Evolutionary conservation across 2,113 vertebrate genomes (phyloP).

Genomic region (Cyphomyrus discorhynchus): DNA sequence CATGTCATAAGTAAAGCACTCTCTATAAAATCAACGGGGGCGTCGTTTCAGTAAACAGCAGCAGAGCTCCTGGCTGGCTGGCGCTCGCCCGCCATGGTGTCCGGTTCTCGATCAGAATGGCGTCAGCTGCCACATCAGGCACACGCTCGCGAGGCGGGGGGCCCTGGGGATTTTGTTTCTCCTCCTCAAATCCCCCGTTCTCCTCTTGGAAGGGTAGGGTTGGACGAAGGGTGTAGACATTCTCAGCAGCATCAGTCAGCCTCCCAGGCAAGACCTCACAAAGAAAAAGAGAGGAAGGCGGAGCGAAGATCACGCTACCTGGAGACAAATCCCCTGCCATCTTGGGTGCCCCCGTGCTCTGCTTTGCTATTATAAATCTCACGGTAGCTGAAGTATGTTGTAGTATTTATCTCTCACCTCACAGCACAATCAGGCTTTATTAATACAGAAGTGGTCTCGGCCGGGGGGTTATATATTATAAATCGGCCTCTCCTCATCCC

Average conservation of each 20-base stretch:
- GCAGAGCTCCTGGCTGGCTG: neutral
- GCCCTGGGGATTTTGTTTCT: neutral
- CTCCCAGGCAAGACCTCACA: neutral
- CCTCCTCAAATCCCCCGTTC: neutral
- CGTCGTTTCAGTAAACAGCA: neutral
- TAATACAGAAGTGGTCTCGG: constrained; percentile 10
- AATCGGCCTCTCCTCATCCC: neutral
- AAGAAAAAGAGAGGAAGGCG: neutral
- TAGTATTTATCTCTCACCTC: constrained; percentile 16
- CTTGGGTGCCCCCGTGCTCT: neutral
- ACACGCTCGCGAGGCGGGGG: neutral
- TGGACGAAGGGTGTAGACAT: neutral
- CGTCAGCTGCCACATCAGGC: neutral
- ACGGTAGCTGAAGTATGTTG: neutral
- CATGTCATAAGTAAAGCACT: neutral
- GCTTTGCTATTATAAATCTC: constrained; percentile 13
- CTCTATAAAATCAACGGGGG: neutral
- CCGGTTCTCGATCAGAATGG: neutral
- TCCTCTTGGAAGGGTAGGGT: neutral
- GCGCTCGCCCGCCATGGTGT: neutral
- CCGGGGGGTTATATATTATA: neutral
- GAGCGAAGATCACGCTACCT: neutral
- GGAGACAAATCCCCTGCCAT: constrained; percentile 19
- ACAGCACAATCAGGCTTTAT: constrained; percentile 19
- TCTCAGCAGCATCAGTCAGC: neutral